Conservation (phyloP, 2,797 vertebrate species). For the Podargus strigoides region DNA sequence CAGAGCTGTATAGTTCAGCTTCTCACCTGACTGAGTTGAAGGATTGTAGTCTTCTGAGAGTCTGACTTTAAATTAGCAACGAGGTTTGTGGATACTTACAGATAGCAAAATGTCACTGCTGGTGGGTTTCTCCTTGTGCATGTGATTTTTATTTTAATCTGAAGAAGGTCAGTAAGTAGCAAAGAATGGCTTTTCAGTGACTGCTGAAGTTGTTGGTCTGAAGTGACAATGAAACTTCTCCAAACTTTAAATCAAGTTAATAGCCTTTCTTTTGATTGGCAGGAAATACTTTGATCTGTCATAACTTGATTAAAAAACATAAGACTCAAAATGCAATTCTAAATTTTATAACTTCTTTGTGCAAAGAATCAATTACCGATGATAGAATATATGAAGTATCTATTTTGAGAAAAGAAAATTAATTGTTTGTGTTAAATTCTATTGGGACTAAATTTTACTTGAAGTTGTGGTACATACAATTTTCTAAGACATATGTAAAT, state of each 20-base stretch:
- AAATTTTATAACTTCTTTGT: not conserved
- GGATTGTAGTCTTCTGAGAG: not conserved
- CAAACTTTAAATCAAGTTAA: not conserved
- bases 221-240: not conserved
- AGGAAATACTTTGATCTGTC: conserved; percentile 1
- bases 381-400: conserved; percentile 33
- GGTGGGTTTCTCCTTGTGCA: not conserved
- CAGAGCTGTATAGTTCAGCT: not conserved
- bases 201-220: not conserved
- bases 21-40: not conserved
- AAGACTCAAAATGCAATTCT: not conserved
- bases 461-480: conserved; percentile 30
- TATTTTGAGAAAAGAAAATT: conserved; percentile 45
- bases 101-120: not conserved
- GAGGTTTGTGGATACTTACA: not conserved
- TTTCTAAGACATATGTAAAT: conserved; percentile 72
- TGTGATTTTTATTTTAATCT: not conserved
- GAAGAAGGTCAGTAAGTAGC: not conserved
- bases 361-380: not conserved
- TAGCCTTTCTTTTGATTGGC: conserved; percentile 3
- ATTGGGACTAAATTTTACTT: conserved; percentile 50
- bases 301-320: not conserved
- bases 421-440: conserved; percentile 52
- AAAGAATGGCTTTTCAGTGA: not conserved
- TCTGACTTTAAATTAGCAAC: not conserved